These are phyloP conservation scores for Lerista edwardsae DNA, from an alignment of 2,797 vertebrate species.

Conservation along the genomic window DNA sequence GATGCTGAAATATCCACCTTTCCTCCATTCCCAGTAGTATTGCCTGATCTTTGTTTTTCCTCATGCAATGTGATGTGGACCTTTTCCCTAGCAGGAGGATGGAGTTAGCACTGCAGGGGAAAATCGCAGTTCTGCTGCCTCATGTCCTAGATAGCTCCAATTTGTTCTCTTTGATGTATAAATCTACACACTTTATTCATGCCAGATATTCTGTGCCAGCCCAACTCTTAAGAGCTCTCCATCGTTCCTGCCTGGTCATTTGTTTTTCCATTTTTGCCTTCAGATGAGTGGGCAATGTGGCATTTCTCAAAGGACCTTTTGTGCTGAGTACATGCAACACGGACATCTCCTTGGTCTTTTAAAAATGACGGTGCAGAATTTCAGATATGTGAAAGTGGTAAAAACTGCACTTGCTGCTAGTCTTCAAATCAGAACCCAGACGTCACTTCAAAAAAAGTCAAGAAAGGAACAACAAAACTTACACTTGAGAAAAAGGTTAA, in stretches of 20 bases:
- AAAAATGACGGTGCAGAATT: neutral
- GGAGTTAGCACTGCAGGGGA: no score
- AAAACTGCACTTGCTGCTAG: neutral
- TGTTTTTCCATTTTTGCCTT: neutral
- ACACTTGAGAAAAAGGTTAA: neutral
- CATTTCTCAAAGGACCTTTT: neutral
- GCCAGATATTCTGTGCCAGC: neutral
- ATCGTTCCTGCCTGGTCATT: neutral
- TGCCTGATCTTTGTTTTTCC: neutral
- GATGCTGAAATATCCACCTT: neutral
- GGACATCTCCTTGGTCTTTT: neutral
- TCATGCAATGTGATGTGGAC: neutral
- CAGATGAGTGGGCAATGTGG: neutral
- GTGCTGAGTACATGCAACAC: neutral
- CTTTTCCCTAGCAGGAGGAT: no score
- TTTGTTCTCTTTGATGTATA: neutral
- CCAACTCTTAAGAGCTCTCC: no score
- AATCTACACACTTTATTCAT: neutral
- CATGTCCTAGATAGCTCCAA: no score
- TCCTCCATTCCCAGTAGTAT: neutral
- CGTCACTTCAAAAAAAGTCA: neutral
- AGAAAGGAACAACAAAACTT: neutral
- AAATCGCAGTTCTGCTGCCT: neutral
- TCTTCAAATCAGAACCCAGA: neutral
- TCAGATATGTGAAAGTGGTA: neutral